A percentile compares a stretch with the other conserved stretches of the same genome.
These are phyloP conservation scores for Alsophila aescularia DNA, from an alignment of 2,888 invertebrate genomes.

Conservation along the genomic window DNA sequence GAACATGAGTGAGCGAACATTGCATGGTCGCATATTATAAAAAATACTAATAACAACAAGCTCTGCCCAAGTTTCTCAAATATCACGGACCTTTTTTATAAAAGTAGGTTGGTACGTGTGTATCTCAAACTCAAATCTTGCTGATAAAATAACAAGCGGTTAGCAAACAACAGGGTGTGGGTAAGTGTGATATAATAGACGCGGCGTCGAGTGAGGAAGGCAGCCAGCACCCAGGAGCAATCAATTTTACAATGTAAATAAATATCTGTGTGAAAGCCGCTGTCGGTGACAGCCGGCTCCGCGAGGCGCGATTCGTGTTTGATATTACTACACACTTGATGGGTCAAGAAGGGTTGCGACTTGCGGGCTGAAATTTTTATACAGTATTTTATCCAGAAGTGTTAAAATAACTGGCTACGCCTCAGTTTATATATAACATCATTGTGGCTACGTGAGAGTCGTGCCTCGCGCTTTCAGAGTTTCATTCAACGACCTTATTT, in stretches of 20 bases:
- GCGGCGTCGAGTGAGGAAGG: conserved; percentile 29
- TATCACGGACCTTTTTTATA: too few species aligned
- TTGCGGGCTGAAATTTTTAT: background rate
- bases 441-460: too few species aligned
- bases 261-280: conserved; percentile 63
- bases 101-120: too few species aligned
- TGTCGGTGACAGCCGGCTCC: conserved; percentile 51
- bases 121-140: conserved; percentile 24
- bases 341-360: conserved; percentile 32
- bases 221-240: conserved; percentile 43
- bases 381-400: background rate
- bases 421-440: too few species aligned
- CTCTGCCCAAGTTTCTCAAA: too few species aligned
- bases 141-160: conserved; percentile 47
- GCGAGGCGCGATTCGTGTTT: conserved; percentile 29
- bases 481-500: too few species aligned
- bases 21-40: too few species aligned
- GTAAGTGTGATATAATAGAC: conserved; percentile 36
- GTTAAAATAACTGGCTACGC: too few species aligned
- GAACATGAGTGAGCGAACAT: too few species aligned
- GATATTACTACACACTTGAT: conserved; percentile 39
- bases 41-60: too few species aligned
- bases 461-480: too few species aligned
- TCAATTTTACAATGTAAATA: conserved; percentile 70
- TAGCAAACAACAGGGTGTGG: conserved; percentile 41